phyloP scores from a whole-genome alignment of 1,140 invertebrate genomes.

The Drosophila neocordata region DNA sequence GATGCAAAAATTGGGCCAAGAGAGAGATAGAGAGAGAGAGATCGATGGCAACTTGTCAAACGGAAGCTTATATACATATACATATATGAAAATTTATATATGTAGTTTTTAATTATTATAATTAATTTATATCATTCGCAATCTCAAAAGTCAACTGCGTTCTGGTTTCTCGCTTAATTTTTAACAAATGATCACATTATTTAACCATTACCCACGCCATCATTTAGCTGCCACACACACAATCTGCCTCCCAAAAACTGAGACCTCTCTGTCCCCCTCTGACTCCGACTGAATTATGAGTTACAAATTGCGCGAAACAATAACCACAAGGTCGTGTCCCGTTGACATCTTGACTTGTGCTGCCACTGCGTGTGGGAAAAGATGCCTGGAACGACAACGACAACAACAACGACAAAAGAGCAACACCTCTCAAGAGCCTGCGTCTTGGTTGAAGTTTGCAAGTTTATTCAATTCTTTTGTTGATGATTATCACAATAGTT shows the following conservation, averaged over 20 bases:
- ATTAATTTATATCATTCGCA: constrained; percentile 43
- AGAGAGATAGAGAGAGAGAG: background rate
- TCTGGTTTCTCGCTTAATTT: constrained; percentile 48
- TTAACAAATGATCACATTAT: constrained; percentile 67
- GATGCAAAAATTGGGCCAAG: constrained; percentile 28
- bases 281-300: constrained; percentile 49
- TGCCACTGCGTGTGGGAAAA: constrained; percentile 33
- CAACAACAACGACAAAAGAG: background rate
- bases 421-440: background rate
- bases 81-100: background rate
- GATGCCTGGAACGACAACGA: background rate
- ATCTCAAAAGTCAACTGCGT: constrained; percentile 22
- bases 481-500: constrained; percentile 49
- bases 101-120: constrained; percentile 42
- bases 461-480: constrained; percentile 43
- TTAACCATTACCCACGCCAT: constrained; percentile 27
- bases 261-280: too few species aligned
- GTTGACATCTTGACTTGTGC: constrained; percentile 45
- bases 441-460: background rate
- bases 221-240: constrained; percentile 18
- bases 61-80: constrained; percentile 5
- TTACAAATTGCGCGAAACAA: constrained; percentile 66
- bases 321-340: constrained; percentile 55
- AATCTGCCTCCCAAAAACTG: too few species aligned
- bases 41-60: constrained; percentile 12